Conservation (phyloP, 2,113 vertebrate species). For the Sinocyclocheilus anshuiensis region DNA sequence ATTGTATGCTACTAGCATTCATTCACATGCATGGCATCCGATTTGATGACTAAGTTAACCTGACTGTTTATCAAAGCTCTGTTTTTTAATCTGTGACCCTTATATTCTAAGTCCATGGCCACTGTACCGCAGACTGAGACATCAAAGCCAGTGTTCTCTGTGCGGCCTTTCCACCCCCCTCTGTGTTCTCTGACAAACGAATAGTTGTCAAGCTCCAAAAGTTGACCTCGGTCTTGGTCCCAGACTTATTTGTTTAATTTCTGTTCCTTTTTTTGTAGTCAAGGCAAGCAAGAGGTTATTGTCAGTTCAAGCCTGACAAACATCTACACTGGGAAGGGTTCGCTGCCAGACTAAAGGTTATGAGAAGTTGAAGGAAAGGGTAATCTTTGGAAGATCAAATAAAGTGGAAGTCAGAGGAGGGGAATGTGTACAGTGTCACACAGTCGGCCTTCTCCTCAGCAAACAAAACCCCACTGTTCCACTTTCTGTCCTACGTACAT, state of each 20-base stretch:
- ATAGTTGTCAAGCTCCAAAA: slow-evolving; percentile 53
- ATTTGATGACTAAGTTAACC: slow-evolving; percentile 18
- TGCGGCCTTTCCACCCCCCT: slow-evolving; percentile 28
- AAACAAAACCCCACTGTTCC: slow-evolving; percentile 61
- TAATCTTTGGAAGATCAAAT: slow-evolving; percentile 64
- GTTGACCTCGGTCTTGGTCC: slow-evolving; percentile 53
- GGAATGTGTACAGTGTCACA: slow-evolving; percentile 54
- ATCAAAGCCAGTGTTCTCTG: slow-evolving; percentile 54
- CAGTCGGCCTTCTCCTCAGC: slow-evolving; percentile 41
- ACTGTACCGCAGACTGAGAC: slow-evolving; percentile 41
- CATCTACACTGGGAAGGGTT: slow-evolving; percentile 58
- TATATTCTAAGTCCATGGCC: slow-evolving; percentile 42
- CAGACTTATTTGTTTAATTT: slow-evolving; percentile 61
- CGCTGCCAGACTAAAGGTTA: slow-evolving; percentile 62
- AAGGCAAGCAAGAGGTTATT: slow-evolving; percentile 59
- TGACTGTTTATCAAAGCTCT: slow-evolving; percentile 33
- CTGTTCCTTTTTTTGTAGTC: slow-evolving; percentile 56
- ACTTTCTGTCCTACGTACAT: slow-evolving; percentile 17
- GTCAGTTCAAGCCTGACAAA: slow-evolving; percentile 63
- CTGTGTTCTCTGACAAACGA: slow-evolving; percentile 52
- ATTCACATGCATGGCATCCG: background rate
- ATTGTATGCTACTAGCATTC: background rate
- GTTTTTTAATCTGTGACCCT: slow-evolving; percentile 42
- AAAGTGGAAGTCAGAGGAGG: slow-evolving; percentile 56
- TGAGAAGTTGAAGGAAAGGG: slow-evolving; percentile 63